phyloP scores from a whole-genome alignment of 2,797 vertebrate species.

The Sebastes hubbsi region DNA sequence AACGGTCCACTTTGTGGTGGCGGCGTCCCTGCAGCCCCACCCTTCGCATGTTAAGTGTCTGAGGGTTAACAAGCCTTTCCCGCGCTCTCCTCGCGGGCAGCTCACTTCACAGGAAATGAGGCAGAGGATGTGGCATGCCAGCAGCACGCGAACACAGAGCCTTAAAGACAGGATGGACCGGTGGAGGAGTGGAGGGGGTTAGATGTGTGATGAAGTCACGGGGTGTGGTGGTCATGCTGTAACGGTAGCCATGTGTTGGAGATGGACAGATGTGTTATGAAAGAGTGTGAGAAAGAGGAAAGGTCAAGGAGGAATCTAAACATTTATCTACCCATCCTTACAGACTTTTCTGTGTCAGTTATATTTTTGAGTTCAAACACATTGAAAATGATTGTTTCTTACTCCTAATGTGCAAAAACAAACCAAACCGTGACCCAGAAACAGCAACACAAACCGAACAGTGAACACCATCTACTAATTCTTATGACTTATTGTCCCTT shows the following conservation, averaged over 20 bases:
- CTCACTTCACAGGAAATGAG: constrained; percentile 77
- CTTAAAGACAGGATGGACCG: constrained; percentile 55
- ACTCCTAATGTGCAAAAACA: too few relatives aligned
- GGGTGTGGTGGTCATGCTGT: constrained; percentile 30
- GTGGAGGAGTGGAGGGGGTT: constrained; percentile 1
- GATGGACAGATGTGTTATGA: neutral
- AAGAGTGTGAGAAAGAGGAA: constrained; percentile 7
- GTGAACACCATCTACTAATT: neutral
- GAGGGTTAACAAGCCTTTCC: constrained; percentile 47
- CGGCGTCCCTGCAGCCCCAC: constrained; percentile 3
- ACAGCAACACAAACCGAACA: too few relatives aligned
- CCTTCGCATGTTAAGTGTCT: constrained; percentile 20
- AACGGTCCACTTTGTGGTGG: neutral
- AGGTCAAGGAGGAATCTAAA: constrained; percentile 28
- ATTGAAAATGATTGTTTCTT: too few relatives aligned
- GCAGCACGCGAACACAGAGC: constrained; percentile 39
- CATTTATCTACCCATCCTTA: constrained; percentile 4
- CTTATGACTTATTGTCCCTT: neutral
- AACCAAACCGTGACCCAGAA: too few relatives aligned
- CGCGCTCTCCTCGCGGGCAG: constrained; percentile 24
- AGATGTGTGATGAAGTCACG: constrained; percentile 39
- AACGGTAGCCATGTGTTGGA: constrained; percentile 11
- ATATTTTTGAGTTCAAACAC: too few relatives aligned
- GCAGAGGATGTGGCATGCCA: constrained; percentile 68
- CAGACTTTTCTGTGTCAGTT: neutral